Base-by-base conservation (phyloP, 2,113 vertebrate species). In the Alces alces region DNA sequence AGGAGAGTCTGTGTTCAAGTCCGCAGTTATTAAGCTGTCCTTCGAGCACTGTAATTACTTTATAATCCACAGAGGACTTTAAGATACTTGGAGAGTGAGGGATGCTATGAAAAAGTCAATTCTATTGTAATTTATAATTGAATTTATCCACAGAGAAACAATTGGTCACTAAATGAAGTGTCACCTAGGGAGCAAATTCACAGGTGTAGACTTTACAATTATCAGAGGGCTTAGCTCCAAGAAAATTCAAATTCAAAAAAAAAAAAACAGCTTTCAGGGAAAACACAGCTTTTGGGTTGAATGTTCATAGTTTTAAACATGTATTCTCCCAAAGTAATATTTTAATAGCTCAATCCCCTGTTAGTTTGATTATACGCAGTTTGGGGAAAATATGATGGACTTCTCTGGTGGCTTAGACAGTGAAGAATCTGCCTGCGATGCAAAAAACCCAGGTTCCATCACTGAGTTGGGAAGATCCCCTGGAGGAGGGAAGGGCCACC, bases 51-150 rank as follows among this genome's bases (percentile, higher is more conserved):
- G 90, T 88, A 92, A 96, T 94, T 95, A 95, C 88, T 94, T 97
- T 92, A 86, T 36, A 96, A 66, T 94, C 82, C 87, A 95, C 93
- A 96, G 90, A 97, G 88, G 95, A 64, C 82, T 50, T 91, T 89
- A 73, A 94, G 87, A 98, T 97, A 91, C 57, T 79, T 60, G 58
- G 80, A 93, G 84, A 97, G 80, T 27, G 55, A 83, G 79, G 85
- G 85, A 87, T 98, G 97, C 95, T 84, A 89, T 97, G 97, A 90
- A 98, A 96, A 93, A 93, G 97, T 82, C 95, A 82, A 80, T 93
- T 95, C 64, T 73, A 73, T 90, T 96, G 79, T 97, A 95, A 98
- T 98, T 88, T 86, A 13, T 92, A 98, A 98, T 95, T 86, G 93
- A 90, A 95, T 93, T 78, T 87, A 95, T 92, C 92, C 96, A 91